Base-by-base conservation (phyloP, 2,797 vertebrate species). In the Pseudocheirus occidentalis region DNA sequence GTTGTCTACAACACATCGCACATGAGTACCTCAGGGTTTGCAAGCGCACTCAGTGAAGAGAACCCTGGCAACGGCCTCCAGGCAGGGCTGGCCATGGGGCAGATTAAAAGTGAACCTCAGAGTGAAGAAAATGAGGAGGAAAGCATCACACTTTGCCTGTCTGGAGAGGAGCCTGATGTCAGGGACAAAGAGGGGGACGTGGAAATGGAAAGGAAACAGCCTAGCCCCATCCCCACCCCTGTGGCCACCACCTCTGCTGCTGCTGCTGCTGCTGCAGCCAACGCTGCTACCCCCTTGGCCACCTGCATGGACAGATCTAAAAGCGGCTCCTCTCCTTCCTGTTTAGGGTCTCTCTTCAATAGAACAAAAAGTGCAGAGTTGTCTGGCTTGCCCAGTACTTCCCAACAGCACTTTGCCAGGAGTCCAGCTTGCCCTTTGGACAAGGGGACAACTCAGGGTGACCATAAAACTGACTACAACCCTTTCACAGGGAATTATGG, bases 1-100 rank as follows among this genome's bases (percentile, higher is more conserved):
- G 73, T 87, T 27, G 99, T 99, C 98, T 99, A 99, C 98, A 99
- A 99, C 97, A 99, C 99, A 98, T 99, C 99, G 99, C 99, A 99
- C 98, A 99, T 99, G 99, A 99, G 99, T 99, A 99, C 99, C 99
- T 99, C 99, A 99, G 99, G 99, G 99, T 99, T 99, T 98, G 99
- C 99, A 99, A 99, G 99, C 99, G 99, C 99, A 99, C 99, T 99
- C 98, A 99, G 98, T 16, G 99, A 99, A 98, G 99, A 99, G 97
- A 98, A 97, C 96, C 98, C 98, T 91, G 98, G 98, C 98, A 97
- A 97, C 96, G 98, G 98, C 98, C 98, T 99, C 98, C 98, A 98
- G 98, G 98, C 98, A 81, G 99, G 98, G 97, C 98, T 99, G 97
- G 97, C 98, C 95, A 57, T 98, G 98, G 98, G 99, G 96, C 99